Evolutionary conservation across 2,888 invertebrate species (phyloP).

Genomic region (Andrena praecox): DNA sequence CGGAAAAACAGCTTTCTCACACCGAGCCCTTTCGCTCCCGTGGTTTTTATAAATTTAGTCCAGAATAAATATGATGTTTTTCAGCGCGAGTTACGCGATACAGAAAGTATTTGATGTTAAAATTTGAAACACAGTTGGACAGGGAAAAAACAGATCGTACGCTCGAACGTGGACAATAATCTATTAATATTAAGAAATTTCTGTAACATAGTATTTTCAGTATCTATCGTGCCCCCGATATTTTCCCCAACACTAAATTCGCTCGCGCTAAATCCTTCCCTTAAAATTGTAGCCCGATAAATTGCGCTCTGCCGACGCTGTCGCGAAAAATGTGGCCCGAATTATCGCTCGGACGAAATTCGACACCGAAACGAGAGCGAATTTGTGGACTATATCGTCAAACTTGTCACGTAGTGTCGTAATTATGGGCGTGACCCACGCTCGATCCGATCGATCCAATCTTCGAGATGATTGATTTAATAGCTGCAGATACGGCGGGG

Average conservation of each 20-base stretch:
- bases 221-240: neutral
- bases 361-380: slow-evolving; percentile 24
- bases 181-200: too few species aligned
- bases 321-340: slow-evolving; percentile 8
- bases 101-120: neutral
- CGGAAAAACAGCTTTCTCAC: slow-evolving; percentile 57
- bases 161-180: too few species aligned
- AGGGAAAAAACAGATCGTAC: neutral
- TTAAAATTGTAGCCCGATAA: slow-evolving; percentile 18
- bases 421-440: slow-evolving; percentile 61
- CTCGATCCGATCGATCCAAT: slow-evolving; percentile 61
- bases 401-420: slow-evolving; percentile 65
- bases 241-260: neutral
- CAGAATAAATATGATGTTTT: slow-evolving; percentile 35
- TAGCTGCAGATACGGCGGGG: slow-evolving; percentile 43
- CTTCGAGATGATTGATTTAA: slow-evolving; percentile 67
- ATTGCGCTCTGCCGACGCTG: neutral
- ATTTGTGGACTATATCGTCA: slow-evolving; percentile 51
- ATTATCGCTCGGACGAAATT: slow-evolving; percentile 33
- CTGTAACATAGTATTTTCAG: neutral
- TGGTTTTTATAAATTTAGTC: slow-evolving; percentile 55
- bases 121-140: neutral
- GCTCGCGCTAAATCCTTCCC: neutral
- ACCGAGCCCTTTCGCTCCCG: slow-evolving; percentile 27
- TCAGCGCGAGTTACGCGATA: slow-evolving; percentile 10